Percentiles rank a stretch among this genome's conserved stretches.
Evolutionary conservation across 2,888 invertebrate genomes (phyloP).

Genomic region (Caenorhabditis macrosperma): DNA sequence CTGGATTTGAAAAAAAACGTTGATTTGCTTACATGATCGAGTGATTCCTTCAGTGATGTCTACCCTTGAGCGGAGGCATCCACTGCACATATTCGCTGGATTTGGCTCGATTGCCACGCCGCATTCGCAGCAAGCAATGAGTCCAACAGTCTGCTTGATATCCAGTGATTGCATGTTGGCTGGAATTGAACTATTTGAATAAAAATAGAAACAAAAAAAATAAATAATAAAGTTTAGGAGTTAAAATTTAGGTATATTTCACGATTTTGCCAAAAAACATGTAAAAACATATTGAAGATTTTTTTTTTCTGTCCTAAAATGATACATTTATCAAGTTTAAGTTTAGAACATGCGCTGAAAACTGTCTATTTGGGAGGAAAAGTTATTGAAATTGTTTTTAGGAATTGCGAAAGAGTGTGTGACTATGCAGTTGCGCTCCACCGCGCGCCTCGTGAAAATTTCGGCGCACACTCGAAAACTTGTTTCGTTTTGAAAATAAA

Average conservation of each 20-base stretch:
- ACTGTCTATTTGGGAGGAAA: not conserved
- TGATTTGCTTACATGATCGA: conserved; percentile 85
- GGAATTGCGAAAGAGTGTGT: conserved; percentile 14
- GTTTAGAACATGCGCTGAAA: not conserved
- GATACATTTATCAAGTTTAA: too few relatives aligned
- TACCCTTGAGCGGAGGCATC: conserved; percentile 91
- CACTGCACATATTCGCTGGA: conserved; percentile 96
- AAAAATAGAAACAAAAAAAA: too few relatives aligned
- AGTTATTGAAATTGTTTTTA: not conserved
- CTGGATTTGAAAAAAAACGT: too few relatives aligned
- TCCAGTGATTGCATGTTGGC: conserved; percentile 53
- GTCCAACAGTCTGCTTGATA: conserved; percentile 65
- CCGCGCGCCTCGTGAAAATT: not conserved
- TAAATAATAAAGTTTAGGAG: not conserved
- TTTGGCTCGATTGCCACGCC: conserved; percentile 93
- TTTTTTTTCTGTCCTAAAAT: too few relatives aligned
- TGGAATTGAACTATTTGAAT: too few relatives aligned
- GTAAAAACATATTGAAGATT: too few relatives aligned
- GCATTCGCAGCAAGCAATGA: conserved; percentile 90
- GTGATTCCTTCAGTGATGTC: conserved; percentile 97
- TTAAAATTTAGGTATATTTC: too few relatives aligned
- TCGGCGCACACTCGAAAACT: conserved; percentile 2
- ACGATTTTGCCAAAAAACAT: too few relatives aligned
- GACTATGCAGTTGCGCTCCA: not conserved
- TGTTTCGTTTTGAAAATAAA: not conserved